Percentiles rank a stretch among this genome's conserved stretches.
phyloP scores from a whole-genome alignment of 1,140 invertebrate species.

The Drosophila hydei region DNA sequence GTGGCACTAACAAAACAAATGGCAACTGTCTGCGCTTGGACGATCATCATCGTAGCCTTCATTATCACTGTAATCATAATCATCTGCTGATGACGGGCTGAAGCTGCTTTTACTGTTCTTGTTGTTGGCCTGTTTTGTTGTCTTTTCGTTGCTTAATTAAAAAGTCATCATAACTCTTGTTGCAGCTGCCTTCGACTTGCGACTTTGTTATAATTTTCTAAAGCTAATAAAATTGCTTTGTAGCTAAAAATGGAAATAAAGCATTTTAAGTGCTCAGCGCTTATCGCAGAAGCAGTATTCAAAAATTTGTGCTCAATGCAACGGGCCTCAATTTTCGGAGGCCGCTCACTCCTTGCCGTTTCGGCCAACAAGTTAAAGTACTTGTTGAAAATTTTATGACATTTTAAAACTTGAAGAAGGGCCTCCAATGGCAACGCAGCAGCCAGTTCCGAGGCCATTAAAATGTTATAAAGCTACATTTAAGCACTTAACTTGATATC shows the following conservation, averaged over 20 bases:
- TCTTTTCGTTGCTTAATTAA: slow-evolving; percentile 66
- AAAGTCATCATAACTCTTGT: slow-evolving; percentile 80
- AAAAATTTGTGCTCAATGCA: slow-evolving; percentile 68
- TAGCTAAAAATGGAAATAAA: slow-evolving; percentile 78
- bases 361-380: slow-evolving; percentile 71
- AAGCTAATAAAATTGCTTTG: slow-evolving; percentile 82
- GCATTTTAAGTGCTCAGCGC: slow-evolving; percentile 78
- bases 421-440: slow-evolving; percentile 25
- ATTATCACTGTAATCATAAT: slow-evolving; percentile 30
- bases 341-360: background rate
- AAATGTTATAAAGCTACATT: slow-evolving; percentile 81
- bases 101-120: slow-evolving; percentile 7
- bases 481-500: slow-evolving; percentile 78
- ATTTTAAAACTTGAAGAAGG: slow-evolving; percentile 69
- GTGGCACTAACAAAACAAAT: slow-evolving; percentile 73
- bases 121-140: slow-evolving; percentile 26
- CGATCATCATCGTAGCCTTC: slow-evolving; percentile 27
- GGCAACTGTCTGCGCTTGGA: slow-evolving; percentile 56
- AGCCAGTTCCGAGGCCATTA: slow-evolving; percentile 57
- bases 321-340: slow-evolving; percentile 28
- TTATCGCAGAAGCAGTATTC: slow-evolving; percentile 75
- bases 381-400: slow-evolving; percentile 82
- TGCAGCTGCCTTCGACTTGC: slow-evolving; percentile 63
- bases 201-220: slow-evolving; percentile 80
- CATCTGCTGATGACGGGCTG: slow-evolving; percentile 25